Evolutionary conservation across 2,797 vertebrate species (phyloP).

Genomic region (Esox lucius): DNA sequence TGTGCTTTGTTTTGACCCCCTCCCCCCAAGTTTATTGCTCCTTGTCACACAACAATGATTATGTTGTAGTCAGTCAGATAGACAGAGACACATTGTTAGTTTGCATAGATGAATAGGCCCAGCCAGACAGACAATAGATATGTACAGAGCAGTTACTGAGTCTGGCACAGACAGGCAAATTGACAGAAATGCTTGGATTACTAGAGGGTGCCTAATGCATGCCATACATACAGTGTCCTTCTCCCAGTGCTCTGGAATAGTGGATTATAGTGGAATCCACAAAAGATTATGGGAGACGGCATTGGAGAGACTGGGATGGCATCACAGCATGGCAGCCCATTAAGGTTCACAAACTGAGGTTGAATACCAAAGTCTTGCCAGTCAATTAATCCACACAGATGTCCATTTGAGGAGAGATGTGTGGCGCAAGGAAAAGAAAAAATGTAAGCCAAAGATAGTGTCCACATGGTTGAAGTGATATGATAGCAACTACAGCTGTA

Average conservation of each 20-base stretch:
- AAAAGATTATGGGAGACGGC: not conserved
- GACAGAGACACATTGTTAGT: not conserved
- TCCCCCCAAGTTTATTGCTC: not conserved
- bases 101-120: not conserved
- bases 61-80: not conserved
- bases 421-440: not conserved
- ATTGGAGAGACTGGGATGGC: not conserved
- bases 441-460: not conserved
- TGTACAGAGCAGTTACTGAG: not conserved
- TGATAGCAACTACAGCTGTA: not conserved
- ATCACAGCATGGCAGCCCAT: not conserved
- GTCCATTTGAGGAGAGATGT: not conserved
- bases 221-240: not conserved
- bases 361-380: not conserved
- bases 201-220: constrained; percentile 6
- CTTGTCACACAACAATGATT: not conserved
- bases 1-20: not conserved
- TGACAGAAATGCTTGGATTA: constrained; percentile 2
- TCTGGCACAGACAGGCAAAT: not conserved
- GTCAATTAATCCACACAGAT: not conserved
- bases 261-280: constrained; percentile 5
- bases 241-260: not conserved
- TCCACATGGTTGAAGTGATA: not conserved
- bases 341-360: not conserved
- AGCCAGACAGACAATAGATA: not conserved